Percentiles rank a stretch among this genome's conserved stretches.
Conservation (phyloP, 2,797 vertebrate genomes). For the Sebastes cheni region DNA sequence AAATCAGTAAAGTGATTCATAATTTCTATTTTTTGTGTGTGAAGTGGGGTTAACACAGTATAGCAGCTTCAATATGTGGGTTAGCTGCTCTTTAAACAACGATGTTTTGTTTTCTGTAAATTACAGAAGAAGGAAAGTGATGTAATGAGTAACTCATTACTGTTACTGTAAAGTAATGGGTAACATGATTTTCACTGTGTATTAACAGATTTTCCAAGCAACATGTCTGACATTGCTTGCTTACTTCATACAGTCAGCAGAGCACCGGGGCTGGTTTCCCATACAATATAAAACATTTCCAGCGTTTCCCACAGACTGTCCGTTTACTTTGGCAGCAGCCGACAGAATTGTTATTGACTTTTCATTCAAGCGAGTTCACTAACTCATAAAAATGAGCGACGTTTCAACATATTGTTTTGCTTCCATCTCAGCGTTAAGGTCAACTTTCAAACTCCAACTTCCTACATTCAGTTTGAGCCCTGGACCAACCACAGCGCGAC, state of each 20-base stretch:
- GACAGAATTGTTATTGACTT: conserved; percentile 44
- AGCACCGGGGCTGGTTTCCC: conserved; percentile 35
- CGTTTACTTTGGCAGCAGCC: conserved; percentile 63
- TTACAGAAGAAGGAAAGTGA: accelerated
- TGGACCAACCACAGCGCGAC: neutral
- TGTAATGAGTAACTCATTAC: too few relatives aligned
- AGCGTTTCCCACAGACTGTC: conserved; percentile 54
- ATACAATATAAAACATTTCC: conserved; percentile 23
- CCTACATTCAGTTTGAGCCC: neutral
- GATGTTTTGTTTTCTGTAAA: too few relatives aligned
- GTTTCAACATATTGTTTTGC: conserved; percentile 6
- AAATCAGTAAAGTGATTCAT: too few relatives aligned
- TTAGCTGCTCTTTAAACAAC: too few relatives aligned
- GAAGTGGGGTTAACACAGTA: too few relatives aligned
- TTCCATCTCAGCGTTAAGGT: neutral
- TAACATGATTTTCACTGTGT: neutral
- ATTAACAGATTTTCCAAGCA: neutral
- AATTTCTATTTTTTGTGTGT: too few relatives aligned
- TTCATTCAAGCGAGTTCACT: conserved; percentile 38
- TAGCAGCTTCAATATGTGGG: too few relatives aligned
- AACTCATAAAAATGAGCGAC: conserved; percentile 1
- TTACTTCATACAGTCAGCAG: neutral
- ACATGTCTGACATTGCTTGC: neutral
- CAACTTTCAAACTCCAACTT: neutral
- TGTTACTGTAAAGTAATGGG: too few relatives aligned